Evolutionary conservation across 2,888 invertebrate species (phyloP).

Genomic region (Aphidoletes aphidimyza): DNA sequence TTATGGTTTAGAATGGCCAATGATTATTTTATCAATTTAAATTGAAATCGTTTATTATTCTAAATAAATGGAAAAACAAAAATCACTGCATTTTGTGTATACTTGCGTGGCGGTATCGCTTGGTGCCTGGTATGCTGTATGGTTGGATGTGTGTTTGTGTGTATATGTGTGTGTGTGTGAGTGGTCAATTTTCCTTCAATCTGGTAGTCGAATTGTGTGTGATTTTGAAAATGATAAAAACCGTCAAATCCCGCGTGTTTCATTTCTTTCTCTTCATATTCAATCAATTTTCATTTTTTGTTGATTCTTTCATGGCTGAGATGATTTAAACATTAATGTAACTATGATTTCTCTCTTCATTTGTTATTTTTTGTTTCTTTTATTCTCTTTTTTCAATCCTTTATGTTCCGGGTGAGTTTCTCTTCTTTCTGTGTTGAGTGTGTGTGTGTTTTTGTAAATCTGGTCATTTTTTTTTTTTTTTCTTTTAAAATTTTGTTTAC

Average conservation of each 20-base stretch:
- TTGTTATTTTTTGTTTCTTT: neutral
- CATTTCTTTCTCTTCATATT: neutral
- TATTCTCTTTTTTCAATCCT: no score
- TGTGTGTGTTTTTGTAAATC: neutral
- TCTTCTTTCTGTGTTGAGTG: neutral
- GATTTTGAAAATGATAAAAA: neutral
- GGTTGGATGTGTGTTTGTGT: neutral
- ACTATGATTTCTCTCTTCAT: no score
- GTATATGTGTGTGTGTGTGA: neutral
- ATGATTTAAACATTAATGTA: neutral
- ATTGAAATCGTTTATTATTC: neutral
- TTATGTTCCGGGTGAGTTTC: neutral
- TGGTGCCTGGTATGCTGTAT: no score
- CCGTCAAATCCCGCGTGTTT: neutral
- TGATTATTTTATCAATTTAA: neutral
- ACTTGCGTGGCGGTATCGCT: slow-evolving; percentile 7
- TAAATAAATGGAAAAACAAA: slow-evolving; percentile 51
- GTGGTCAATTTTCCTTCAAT: neutral
- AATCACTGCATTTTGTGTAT: slow-evolving; percentile 34
- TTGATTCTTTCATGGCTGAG: slow-evolving; percentile 6
- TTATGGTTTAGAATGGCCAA: slow-evolving; percentile 15
- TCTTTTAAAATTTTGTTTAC: neutral
- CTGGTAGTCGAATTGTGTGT: slow-evolving; percentile 28
- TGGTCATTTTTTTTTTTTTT: no score
- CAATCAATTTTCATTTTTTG: no score